These are phyloP conservation scores for Encarsia formosa DNA, from an alignment of 2,888 invertebrate species.

Conservation along the genomic window DNA sequence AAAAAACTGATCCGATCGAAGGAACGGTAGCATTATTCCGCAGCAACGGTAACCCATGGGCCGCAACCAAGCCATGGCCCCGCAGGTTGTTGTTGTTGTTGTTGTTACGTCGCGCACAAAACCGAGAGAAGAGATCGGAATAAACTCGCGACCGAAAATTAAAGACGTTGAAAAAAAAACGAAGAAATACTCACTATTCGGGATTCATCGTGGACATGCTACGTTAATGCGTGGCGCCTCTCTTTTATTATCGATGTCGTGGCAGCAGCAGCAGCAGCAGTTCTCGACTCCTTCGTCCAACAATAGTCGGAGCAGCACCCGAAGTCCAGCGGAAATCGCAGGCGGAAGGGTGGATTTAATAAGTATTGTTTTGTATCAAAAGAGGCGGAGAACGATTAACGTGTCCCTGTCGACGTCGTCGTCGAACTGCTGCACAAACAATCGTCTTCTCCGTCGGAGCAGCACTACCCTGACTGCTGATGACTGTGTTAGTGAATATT, in stretches of 20 bases:
- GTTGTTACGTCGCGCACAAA: too few species aligned
- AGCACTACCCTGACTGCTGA: too few species aligned
- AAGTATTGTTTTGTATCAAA: neutral
- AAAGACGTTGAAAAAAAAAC: neutral
- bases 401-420: neutral
- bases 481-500: too few species aligned
- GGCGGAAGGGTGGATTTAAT: neutral
- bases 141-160: too few species aligned
- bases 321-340: neutral
- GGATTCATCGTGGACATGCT: conserved; percentile 54
- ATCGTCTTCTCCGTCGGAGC: too few species aligned
- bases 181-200: conserved; percentile 50
- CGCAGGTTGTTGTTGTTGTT: too few species aligned
- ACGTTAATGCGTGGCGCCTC: conserved; percentile 33
- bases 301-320: neutral
- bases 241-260: conserved; percentile 27
- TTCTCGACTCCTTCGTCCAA: neutral
- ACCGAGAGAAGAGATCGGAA: too few species aligned
- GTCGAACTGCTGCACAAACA: too few species aligned
- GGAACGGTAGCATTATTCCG: too few species aligned
- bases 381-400: neutral
- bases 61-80: too few species aligned
- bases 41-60: too few species aligned
- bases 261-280: conserved; percentile 14
- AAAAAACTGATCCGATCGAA: too few species aligned